A percentile compares a stretch with the other conserved stretches of the same genome.
Conservation (phyloP, 2,888 invertebrate species). For the Notodonta dromedarius region DNA sequence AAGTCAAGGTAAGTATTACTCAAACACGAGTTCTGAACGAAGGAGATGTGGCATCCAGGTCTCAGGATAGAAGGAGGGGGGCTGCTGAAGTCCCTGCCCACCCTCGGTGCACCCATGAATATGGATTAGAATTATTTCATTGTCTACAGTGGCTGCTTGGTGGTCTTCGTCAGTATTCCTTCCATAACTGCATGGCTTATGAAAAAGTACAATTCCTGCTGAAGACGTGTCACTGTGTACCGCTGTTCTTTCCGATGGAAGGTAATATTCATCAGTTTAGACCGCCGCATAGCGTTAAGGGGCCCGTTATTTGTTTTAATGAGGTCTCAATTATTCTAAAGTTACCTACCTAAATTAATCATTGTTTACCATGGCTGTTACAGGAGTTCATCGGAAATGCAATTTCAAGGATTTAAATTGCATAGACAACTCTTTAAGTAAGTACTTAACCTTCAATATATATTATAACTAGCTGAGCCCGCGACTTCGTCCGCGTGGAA, state of each 20-base stretch:
- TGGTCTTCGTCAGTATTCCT: constrained; percentile 81
- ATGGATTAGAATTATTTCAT: background rate
- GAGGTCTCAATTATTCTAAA: too few relatives aligned
- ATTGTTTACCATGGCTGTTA: constrained; percentile 30
- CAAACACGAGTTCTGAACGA: too few relatives aligned
- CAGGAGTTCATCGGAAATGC: constrained; percentile 69
- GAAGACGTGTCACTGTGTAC: constrained; percentile 84
- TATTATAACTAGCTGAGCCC: too few relatives aligned
- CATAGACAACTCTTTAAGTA: constrained; percentile 63
- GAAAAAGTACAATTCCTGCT: constrained; percentile 78
- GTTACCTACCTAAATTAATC: too few relatives aligned
- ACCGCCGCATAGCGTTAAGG: too few relatives aligned
- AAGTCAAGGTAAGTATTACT: too few relatives aligned
- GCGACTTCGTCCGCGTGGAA: too few relatives aligned
- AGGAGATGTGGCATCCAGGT: too few relatives aligned
- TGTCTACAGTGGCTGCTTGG: constrained; percentile 59
- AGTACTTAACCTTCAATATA: constrained; percentile 8
- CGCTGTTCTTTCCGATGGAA: constrained; percentile 79
- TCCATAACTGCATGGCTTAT: constrained; percentile 86
- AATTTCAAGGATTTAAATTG: constrained; percentile 80
- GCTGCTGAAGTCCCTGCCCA: too few relatives aligned
- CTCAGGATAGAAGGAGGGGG: too few relatives aligned
- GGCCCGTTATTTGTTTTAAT: too few relatives aligned
- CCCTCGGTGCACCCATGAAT: too few relatives aligned
- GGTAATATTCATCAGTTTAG: constrained; percentile 38